phyloP scores from a whole-genome alignment of 1,140 invertebrate species.

The Drosophila kanapiae region DNA sequence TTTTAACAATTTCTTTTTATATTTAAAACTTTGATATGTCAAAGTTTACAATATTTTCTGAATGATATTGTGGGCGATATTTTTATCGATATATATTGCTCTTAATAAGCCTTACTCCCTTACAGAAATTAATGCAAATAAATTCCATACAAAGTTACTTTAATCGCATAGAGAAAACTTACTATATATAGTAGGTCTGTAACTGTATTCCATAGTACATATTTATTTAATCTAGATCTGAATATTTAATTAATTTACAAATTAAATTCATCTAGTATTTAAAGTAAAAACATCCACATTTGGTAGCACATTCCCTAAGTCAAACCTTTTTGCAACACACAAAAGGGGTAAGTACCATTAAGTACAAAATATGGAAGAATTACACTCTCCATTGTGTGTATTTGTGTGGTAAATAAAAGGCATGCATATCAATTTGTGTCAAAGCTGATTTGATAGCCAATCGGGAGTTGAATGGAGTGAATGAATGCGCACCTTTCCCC shows the following conservation, averaged over 20 bases:
- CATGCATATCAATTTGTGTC: conserved; percentile 54
- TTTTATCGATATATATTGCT: too few relatives aligned
- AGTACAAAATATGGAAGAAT: conserved; percentile 4
- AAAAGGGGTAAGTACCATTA: conserved; percentile 8
- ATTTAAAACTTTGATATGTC: too few relatives aligned
- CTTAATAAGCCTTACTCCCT: too few relatives aligned
- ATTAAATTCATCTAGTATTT: background rate
- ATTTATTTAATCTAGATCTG: too few relatives aligned
- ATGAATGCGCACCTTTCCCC: conserved; percentile 24
- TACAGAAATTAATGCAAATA: too few relatives aligned
- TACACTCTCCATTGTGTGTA: background rate
- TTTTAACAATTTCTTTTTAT: too few relatives aligned
- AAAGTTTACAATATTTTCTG: too few relatives aligned
- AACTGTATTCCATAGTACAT: too few relatives aligned
- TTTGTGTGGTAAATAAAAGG: conserved; percentile 21
- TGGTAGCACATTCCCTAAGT: background rate
- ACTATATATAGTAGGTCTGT: too few relatives aligned
- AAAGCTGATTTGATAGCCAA: conserved; percentile 45
- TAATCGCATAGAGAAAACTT: too few relatives aligned
- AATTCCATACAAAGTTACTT: too few relatives aligned
- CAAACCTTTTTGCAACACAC: background rate
- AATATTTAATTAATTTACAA: background rate
- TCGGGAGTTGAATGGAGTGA: conserved; percentile 33
- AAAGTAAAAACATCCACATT: background rate
- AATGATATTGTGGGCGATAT: too few relatives aligned